These are phyloP conservation scores for Drosophila repleta DNA, from an alignment of 1,140 invertebrate species.

Conservation along the genomic window DNA sequence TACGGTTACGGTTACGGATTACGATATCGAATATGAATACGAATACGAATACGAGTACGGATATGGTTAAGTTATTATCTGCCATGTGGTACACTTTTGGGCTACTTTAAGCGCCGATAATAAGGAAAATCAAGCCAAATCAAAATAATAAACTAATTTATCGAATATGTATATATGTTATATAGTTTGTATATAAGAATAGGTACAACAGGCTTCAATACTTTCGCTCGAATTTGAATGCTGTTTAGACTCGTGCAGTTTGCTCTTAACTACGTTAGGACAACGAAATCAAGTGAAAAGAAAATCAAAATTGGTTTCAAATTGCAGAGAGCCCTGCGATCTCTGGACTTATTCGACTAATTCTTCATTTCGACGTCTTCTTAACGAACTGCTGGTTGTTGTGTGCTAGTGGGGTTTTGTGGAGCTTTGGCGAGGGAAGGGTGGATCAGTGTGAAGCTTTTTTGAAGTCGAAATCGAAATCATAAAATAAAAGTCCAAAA, in stretches of 20 bases:
- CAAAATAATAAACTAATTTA: too few relatives aligned
- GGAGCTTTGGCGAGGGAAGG: constrained; percentile 14
- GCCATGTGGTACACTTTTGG: constrained; percentile 25
- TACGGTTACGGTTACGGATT: constrained; percentile 2
- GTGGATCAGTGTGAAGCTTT: constrained; percentile 25
- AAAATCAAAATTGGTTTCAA: not conserved
- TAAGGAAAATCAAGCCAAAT: constrained; percentile 14
- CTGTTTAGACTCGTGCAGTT: constrained; percentile 65
- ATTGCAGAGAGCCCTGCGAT: constrained; percentile 7
- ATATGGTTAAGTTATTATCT: constrained; percentile 22
- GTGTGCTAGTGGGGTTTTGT: constrained; percentile 33
- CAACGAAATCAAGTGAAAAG: constrained; percentile 21
- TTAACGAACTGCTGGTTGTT: constrained; percentile 30
- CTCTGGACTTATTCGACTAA: not conserved
- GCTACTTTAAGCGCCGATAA: constrained; percentile 35
- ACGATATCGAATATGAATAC: not conserved
- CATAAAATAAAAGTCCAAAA: not conserved
- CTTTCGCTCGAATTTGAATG: constrained; percentile 44
- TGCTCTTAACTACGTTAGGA: constrained; percentile 47
- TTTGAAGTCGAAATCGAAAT: constrained; percentile 14
- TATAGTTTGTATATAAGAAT: constrained; percentile 7
- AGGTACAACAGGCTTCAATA: constrained; percentile 34
- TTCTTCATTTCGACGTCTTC: constrained; percentile 2
- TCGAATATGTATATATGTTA: not conserved
- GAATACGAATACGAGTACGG: constrained; percentile 16